Evolutionary conservation across 2,113 vertebrate species (phyloP), one percentile per base, ranked within the genome.

Genomic region (Macquaria ambigua): DNA sequence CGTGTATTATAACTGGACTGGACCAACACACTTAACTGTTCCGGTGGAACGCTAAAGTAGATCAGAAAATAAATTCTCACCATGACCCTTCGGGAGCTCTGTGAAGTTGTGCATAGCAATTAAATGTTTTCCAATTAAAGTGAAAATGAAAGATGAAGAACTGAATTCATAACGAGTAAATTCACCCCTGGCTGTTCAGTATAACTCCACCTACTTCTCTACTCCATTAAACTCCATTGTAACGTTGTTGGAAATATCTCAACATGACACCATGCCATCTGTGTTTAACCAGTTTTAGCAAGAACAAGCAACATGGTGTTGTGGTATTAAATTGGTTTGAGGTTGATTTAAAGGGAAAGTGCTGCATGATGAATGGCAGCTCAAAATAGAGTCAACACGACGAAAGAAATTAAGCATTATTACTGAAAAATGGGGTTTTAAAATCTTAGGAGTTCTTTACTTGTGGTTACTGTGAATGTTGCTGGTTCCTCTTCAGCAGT

Each of bases 191-290:
- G 64, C 55, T 67, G 55, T 67, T 68, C 52, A n/a, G 21, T 25
- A 16, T 34, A 83, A 63, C 77, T 72, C 55, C 70, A 71, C 55
- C 74, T 77, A 31, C 21, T 66, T 67, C 84, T 75, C 39, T 41
- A 20, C 67, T 61, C 74, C 37, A 41, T 63, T 84, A 67, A 82
- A 61, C 83, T 56, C 75, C 69, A 78, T 48, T 84, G 83, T 77
- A 55, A 69, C 56, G 20, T 69, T 62, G 80, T 81, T 87, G 23
- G 53, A 84, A 87, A 85, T 84, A 85, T 86, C 87, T 82, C 81
- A 58, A 77, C 74, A 68, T 86, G 87, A 91, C 85, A 85, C 77
- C 46, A 18, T 0, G 69, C 89, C 89, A 91, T 88, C 85, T 91
- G 87, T 86, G 87, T 88, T 88, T 67, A 75, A 84, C 43, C 74